Conservation (phyloP, 1,140 invertebrate species). For the Yoshiicerus persimilis region DNA sequence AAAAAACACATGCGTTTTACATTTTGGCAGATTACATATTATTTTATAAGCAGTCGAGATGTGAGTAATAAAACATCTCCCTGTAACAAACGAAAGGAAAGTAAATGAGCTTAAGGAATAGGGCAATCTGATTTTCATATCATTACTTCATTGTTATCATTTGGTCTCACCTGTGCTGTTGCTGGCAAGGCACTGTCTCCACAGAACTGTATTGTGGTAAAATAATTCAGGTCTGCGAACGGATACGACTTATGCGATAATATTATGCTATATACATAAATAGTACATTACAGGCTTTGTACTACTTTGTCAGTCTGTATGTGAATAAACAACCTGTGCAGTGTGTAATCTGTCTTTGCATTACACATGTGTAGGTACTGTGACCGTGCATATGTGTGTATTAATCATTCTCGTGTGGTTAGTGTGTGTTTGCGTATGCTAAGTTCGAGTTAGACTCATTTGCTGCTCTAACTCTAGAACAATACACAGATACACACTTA, state of each 20-base stretch:
- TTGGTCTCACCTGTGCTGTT: not conserved
- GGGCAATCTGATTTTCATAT: not conserved
- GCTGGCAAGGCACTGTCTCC: not conserved
- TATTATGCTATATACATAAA: not conserved
- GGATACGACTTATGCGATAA: not conserved
- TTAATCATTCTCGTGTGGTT: no score
- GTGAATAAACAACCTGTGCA: not conserved
- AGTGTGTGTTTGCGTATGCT: no score
- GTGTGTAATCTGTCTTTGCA: not conserved
- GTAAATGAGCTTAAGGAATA: not conserved
- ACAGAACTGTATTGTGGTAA: not conserved
- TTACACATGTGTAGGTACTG: not conserved
- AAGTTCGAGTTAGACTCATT: not conserved
- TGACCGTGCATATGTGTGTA: no score
- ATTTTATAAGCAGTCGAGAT: not conserved
- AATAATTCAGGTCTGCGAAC: not conserved
- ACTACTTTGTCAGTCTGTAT: not conserved
- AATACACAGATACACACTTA: not conserved
- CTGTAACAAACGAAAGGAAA: not conserved
- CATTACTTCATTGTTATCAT: not conserved
- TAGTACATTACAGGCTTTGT: not conserved
- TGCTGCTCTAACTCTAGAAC: not conserved
- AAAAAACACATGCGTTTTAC: not conserved
- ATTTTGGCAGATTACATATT: not conserved
- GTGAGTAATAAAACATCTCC: not conserved